phyloP scores from a whole-genome alignment of 2,888 invertebrate genomes.

The Eristalis arbustorum region DNA sequence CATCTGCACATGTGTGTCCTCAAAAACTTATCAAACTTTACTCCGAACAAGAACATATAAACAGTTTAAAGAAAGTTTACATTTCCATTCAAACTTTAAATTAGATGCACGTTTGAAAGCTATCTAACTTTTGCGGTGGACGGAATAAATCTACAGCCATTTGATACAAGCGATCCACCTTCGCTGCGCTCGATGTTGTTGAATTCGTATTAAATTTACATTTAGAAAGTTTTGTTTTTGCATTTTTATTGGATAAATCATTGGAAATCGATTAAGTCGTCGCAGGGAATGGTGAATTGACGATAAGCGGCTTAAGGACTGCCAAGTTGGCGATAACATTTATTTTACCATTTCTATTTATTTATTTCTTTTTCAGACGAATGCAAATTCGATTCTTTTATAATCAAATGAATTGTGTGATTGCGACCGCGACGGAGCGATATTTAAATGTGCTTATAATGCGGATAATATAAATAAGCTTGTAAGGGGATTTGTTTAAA shows the following conservation, averaged over 20 bases:
- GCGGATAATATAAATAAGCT: no score
- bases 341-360: background rate
- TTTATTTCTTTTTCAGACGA: background rate
- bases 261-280: constrained; percentile 50
- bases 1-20: background rate
- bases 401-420: background rate
- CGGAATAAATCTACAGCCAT: constrained; percentile 22
- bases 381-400: background rate
- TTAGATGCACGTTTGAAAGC: constrained; percentile 5
- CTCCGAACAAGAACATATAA: background rate
- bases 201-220: constrained; percentile 39
- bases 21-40: background rate
- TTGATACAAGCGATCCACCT: background rate
- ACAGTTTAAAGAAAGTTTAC: background rate
- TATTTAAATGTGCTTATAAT: background rate
- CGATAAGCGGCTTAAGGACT: constrained; percentile 1
- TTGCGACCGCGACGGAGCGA: background rate
- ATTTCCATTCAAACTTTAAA: constrained; percentile 21
- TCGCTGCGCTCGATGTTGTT: background rate
- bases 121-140: background rate
- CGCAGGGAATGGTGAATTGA: constrained; percentile 20
- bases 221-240: constrained; percentile 37
- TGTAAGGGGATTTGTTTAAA: no score
- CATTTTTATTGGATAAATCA: constrained; percentile 27
- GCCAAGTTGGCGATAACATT: constrained; percentile 8